phyloP scores from a whole-genome alignment of 2,888 invertebrate genomes.

The Psylliodes chrysocephalus region DNA sequence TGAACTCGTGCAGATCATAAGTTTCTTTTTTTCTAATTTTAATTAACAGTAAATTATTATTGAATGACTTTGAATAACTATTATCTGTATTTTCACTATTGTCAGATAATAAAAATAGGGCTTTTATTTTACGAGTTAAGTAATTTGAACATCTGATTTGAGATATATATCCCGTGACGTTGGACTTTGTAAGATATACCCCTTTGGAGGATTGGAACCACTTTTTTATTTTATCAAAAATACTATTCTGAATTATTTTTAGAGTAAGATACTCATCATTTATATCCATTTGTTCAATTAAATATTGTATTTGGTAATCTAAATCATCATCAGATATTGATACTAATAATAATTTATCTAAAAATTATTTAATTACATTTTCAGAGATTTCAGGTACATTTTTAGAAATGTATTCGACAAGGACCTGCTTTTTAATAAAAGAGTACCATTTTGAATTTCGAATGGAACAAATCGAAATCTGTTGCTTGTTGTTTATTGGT shows the following conservation, averaged over 20 bases:
- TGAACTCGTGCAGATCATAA: too few species aligned
- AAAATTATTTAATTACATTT: not conserved
- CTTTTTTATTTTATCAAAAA: not conserved
- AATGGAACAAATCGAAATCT: not conserved
- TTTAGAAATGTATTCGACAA: not conserved
- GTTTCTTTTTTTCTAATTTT: not conserved
- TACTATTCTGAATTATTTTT: too few species aligned
- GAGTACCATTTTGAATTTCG: not conserved
- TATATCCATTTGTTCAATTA: not conserved
- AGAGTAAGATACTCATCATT: not conserved
- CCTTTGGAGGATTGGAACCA: not conserved
- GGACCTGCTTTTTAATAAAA: not conserved
- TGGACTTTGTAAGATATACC: not conserved
- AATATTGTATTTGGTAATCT: not conserved
- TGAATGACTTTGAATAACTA: too few species aligned
- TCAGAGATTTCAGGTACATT: not conserved
- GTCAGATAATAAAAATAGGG: too few species aligned
- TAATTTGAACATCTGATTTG: too few species aligned
- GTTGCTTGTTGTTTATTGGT: too few species aligned
- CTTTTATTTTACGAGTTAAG: too few species aligned
- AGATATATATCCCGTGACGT: too few species aligned
- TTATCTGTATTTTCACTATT: too few species aligned
- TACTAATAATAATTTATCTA: not conserved
- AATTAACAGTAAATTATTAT: not conserved
- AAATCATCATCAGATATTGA: not conserved